phyloP scores from a whole-genome alignment of 2,113 vertebrate genomes.

The Myrmophylax atrothorax region DNA sequence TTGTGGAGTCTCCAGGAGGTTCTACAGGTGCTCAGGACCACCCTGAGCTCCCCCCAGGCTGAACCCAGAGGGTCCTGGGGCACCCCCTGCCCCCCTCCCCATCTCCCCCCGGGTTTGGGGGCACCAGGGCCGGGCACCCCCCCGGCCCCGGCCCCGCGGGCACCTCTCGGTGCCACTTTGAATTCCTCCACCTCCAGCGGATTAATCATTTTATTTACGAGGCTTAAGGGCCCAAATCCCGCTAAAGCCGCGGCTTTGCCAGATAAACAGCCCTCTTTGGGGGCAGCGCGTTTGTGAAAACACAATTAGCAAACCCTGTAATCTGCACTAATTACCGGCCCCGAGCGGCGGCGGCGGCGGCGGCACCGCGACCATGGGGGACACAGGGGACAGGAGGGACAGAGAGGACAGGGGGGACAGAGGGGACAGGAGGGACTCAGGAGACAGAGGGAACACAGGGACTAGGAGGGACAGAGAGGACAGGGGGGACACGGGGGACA shows the following conservation, averaged over 20 bases:
- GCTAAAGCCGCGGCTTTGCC: conserved; percentile 65
- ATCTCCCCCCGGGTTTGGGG: background rate
- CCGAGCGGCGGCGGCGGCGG: background rate
- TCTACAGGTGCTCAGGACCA: background rate
- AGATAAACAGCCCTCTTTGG: conserved; percentile 72
- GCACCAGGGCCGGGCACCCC: background rate
- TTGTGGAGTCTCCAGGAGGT: too few relatives aligned
- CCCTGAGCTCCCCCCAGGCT: background rate
- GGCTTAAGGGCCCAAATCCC: conserved; percentile 68
- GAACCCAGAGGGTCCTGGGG: too few relatives aligned
- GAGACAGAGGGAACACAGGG: background rate
- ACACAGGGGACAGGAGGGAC: background rate
- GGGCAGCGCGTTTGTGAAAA: conserved; percentile 68
- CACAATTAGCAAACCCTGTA: conserved; percentile 72
- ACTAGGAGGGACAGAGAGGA: background rate
- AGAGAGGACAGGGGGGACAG: too few relatives aligned
- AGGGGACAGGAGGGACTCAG: background rate
- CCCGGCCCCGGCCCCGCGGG: background rate
- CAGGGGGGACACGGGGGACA: background rate
- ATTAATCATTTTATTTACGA: conserved; percentile 75
- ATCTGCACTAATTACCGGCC: conserved; percentile 56
- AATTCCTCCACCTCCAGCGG: conserved; percentile 66
- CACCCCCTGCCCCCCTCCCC: background rate
- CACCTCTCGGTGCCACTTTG: conserved; percentile 2
- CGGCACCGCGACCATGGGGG: background rate